Base-by-base conservation (phyloP, 2,797 vertebrate species). In the Varecia variegata region DNA sequence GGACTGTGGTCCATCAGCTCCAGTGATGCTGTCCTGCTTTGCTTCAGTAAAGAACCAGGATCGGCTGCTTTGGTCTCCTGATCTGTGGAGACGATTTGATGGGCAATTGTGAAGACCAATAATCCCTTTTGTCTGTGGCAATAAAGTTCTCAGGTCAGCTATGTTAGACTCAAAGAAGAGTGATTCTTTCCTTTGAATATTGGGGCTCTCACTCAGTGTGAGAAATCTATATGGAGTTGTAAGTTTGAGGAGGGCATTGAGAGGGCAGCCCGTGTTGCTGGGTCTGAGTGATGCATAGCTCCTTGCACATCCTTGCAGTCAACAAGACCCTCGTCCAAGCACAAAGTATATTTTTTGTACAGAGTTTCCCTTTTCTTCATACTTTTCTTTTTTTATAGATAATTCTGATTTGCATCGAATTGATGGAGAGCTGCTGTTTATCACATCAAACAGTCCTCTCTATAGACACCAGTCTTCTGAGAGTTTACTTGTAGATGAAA, bases 101-200 rank as follows among this genome's bases (percentile, higher is more conserved):
- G 68, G 74, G 45, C 89, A 95, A 20, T 91, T 96, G 4, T 71
- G 1, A 6, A 97, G 58, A 15, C 79, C 32, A 0, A 2, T 13
- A 2, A 45, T 93, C 54, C 91, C 96, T 90, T 97, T 98, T 62
- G 95, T 98, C 32, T 96, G 96, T 38, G 93, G 80, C 13, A 97
- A 35, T 5, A 98, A 17, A 79, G 93, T 40, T 93, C 93, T 98
- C 38, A 98, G 38, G 2, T 97, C 96, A 87, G 95, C 80, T 82
- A 83, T 77, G 7, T 95, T 91, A 45, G 68, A 62, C 5, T 98
- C 97, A 96, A 99, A 98, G 88, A 99, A 99, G 4, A 99, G 98
- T 0, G 98, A 99, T 96, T 99, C 99, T 97, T 99, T 99, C 54
- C 98, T 99, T 27, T 94, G 98, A 97, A 99, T 99, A 52, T 98